A percentile compares a stretch with the other conserved stretches of the same genome.
phyloP scores from a whole-genome alignment of 2,113 vertebrate genomes.

The Poeciliopsis occidentalis region DNA sequence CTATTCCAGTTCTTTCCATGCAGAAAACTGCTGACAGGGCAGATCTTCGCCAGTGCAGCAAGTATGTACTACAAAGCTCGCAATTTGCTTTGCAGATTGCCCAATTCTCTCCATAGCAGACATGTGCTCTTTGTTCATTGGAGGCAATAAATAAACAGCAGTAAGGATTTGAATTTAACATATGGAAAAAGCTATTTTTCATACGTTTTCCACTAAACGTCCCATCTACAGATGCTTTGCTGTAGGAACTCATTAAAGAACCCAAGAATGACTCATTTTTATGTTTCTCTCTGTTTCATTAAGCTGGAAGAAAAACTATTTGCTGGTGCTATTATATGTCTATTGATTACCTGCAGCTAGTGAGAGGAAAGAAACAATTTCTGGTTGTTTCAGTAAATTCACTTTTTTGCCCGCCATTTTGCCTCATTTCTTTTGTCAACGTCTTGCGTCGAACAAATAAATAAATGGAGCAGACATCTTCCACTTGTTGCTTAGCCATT shows the following conservation, averaged over 20 bases:
- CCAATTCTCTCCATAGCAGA: too few species aligned
- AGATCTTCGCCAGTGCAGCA: not conserved
- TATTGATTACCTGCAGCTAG: not conserved
- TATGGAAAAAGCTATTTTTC: too few species aligned
- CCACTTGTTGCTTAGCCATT: constrained; percentile 42
- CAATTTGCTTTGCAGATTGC: not conserved
- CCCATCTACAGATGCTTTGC: too few species aligned
- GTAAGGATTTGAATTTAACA: too few species aligned
- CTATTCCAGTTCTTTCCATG: not conserved
- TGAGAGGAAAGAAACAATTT: not conserved
- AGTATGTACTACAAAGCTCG: not conserved
- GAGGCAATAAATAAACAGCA: too few species aligned
- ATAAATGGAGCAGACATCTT: constrained; percentile 44
- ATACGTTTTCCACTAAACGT: too few species aligned
- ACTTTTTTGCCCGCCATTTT: not conserved
- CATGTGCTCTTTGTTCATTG: too few species aligned
- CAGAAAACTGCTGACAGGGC: not conserved
- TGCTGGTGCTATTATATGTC: not conserved
- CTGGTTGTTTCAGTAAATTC: not conserved
- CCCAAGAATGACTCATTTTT: too few species aligned
- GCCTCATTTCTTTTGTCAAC: constrained; percentile 9
- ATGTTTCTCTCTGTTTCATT: too few species aligned
- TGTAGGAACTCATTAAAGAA: too few species aligned
- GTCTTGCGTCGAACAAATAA: not conserved
- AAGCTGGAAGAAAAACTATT: not conserved